Conservation (phyloP, 2,113 vertebrate species). For the Colossoma macropomum region DNA sequence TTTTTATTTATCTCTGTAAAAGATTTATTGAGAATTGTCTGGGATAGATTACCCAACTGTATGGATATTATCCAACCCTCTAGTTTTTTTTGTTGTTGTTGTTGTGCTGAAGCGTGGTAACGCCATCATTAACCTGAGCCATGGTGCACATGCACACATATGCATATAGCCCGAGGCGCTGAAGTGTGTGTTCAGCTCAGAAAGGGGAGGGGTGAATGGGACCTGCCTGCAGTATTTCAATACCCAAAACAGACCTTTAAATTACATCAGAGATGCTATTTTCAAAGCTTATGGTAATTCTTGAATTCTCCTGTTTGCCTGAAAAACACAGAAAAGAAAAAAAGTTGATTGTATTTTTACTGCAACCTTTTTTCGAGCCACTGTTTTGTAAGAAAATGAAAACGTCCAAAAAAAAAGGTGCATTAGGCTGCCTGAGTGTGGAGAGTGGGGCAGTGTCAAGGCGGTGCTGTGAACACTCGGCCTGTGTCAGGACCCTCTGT, state of each 20-base stretch:
- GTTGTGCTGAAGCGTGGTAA: slow-evolving; percentile 20
- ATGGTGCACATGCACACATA: slow-evolving; percentile 29
- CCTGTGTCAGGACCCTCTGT: slow-evolving; percentile 54
- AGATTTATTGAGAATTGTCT: not conserved
- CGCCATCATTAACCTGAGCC: slow-evolving; percentile 33
- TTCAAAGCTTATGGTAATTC: slow-evolving; percentile 70
- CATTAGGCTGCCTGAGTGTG: slow-evolving; percentile 63
- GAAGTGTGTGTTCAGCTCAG: not conserved
- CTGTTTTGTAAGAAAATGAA: slow-evolving; percentile 73
- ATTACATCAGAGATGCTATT: slow-evolving; percentile 77
- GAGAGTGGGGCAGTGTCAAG: slow-evolving; percentile 44
- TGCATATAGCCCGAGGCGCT: not conserved
- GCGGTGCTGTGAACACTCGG: slow-evolving; percentile 45
- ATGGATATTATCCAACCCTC: slow-evolving; percentile 1
- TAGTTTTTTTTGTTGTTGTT: not conserved
- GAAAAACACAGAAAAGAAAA: slow-evolving; percentile 64
- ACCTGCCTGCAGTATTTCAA: slow-evolving; percentile 73
- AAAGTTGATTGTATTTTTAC: slow-evolving; percentile 80
- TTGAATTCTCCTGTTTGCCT: slow-evolving; percentile 76
- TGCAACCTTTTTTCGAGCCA: slow-evolving; percentile 76
- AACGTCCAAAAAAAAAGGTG: slow-evolving; percentile 52
- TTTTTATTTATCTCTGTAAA: slow-evolving; percentile 25
- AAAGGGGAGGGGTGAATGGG: slow-evolving; percentile 48
- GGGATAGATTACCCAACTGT: not conserved
- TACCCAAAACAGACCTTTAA: slow-evolving; percentile 72